Percentiles rank a stretch among this genome's conserved stretches.
Conservation (phyloP, 1,140 invertebrate species). For the Pectinophora gossypiella region DNA sequence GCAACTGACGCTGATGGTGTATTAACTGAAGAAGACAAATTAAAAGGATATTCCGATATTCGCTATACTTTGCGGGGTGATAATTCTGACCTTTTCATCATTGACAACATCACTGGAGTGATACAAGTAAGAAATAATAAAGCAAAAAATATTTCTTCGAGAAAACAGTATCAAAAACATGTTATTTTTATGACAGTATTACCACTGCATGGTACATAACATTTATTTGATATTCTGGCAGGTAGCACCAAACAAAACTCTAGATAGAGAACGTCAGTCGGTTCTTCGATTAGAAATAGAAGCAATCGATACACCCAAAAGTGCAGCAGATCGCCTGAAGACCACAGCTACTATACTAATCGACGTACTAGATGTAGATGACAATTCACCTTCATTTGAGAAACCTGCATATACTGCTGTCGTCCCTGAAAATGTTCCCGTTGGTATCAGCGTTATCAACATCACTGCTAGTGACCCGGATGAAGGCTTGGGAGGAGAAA, state of each 20-base stretch:
- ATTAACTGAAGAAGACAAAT: constrained; percentile 77
- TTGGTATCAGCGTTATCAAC: constrained; percentile 81
- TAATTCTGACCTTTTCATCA: constrained; percentile 82
- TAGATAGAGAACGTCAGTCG: constrained; percentile 86
- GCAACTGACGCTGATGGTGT: constrained; percentile 84
- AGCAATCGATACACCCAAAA: constrained; percentile 84
- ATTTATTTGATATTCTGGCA: constrained; percentile 50
- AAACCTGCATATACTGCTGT: constrained; percentile 73
- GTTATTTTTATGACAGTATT: too few species aligned
- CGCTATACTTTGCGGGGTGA: constrained; percentile 83
- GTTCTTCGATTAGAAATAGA: constrained; percentile 81
- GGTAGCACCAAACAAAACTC: constrained; percentile 80
- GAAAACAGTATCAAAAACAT: too few species aligned
- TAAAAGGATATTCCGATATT: constrained; percentile 81
- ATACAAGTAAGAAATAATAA: constrained; percentile 75
- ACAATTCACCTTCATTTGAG: constrained; percentile 81
- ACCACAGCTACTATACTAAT: constrained; percentile 80
- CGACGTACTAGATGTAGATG: constrained; percentile 88
- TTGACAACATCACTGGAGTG: constrained; percentile 81
- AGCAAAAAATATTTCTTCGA: background rate
- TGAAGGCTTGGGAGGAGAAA: constrained; percentile 80
- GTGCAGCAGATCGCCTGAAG: constrained; percentile 78
- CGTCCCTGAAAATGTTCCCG: constrained; percentile 84
- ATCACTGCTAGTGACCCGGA: constrained; percentile 88
- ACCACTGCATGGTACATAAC: too few species aligned